Base-by-base conservation (phyloP, 2,888 invertebrate genomes). In the Stramonita haemastoma region DNA sequence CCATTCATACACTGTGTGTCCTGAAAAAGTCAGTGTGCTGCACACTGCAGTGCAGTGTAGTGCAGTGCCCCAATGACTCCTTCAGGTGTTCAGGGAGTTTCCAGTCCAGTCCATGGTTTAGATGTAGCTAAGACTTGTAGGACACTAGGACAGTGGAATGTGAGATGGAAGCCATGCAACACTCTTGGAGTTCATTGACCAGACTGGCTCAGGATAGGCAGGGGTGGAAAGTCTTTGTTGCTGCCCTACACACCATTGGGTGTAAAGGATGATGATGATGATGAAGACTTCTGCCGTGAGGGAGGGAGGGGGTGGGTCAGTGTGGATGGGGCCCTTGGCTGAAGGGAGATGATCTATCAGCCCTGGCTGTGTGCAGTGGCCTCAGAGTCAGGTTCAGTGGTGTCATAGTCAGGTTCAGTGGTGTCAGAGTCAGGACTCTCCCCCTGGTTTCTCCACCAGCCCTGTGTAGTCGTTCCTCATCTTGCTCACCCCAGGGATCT, bases 401-500 rank as follows among this genome's bases (percentile, higher is more conserved):
- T 36, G 83, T 83, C 4, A 2, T 46, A 19, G 8, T 36, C 26
- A n/a, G n/a, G n/a, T 22, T 46, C 26, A 11, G 4, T 26, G 13
- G 46, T 36, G 83, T 83, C 4, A 2, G 83, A 19, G 8, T 36
- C 26, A n/a, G n/a, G n/a, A n/a, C 22, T 56, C 83, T 36, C 26
- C 32, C 17, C 13, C 46, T 26, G 36, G 22, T 46, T 26, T 84
- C 29, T 84, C 84, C 84, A 57, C 17, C 56, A 84, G 56, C 2
- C 15, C 84, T n/a, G 84, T 29, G 57, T 84, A 84, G 57, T 84
- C 57, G 57, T 57, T 57, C 84, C 29, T 46, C 84, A 84, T 84
- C 57, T 84, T 84, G 84, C 57, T 84, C 46, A 57, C 46, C 22
- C 84, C 83, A 26, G 84, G 84, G n/a, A 84, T 46, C 84, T 84